Evolutionary conservation across 2,113 vertebrate genomes (phyloP), one percentile per base, ranked within the genome.

Genomic region (Cromileptes altivelis): DNA sequence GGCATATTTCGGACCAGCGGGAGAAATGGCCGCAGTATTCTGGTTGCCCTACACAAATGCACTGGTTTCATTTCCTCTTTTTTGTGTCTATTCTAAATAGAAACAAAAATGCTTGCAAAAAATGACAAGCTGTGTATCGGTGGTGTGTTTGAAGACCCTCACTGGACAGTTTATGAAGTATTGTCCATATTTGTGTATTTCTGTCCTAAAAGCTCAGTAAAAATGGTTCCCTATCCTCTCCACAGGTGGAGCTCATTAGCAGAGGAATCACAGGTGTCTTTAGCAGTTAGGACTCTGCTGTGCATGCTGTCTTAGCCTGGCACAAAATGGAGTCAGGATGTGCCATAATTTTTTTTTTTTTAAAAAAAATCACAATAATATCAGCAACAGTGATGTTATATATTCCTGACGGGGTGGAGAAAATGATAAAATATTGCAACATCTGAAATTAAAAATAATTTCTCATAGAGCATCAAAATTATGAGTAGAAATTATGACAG

Each of bases 171-270:
- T 30, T 30, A 4, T 30, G 4, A 30, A 30, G 30, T 30, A 30
- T 4, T 30, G 30, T 30, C 30, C 30, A 30, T 30, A 30, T 30
- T 1, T 30, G 0, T 30, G 30, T 4, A 30, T 30, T 30, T 30
- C 4, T 30, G 30, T 30, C 30, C 30, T 4, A 30, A 4, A 30
- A 30, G 30, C 30, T 4, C 30, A 30, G 1, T 30, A 30, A 30
- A 30, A 4, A 30, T 30, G 30, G 4, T 30, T 30, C 30, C 30
- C 4, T 30, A 27, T 37, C 60, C 2, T 47, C n/a, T 69, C 57
- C 11, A 42, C 17, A 53, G 33, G 77, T 79, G 67, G 4, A 25
- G 37, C 76, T 79, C 65, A 45, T 79, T 53, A 70, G 33, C 30
- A 70, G 47, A 58, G 55, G 53, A 55, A 45, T 53, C 67, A 63